Percentiles rank a stretch among this genome's conserved stretches.
Evolutionary conservation across 37 sponge, comb jelly and placozoan genomes (phyloP).

Genomic region (Beroe forskalii): DNA sequence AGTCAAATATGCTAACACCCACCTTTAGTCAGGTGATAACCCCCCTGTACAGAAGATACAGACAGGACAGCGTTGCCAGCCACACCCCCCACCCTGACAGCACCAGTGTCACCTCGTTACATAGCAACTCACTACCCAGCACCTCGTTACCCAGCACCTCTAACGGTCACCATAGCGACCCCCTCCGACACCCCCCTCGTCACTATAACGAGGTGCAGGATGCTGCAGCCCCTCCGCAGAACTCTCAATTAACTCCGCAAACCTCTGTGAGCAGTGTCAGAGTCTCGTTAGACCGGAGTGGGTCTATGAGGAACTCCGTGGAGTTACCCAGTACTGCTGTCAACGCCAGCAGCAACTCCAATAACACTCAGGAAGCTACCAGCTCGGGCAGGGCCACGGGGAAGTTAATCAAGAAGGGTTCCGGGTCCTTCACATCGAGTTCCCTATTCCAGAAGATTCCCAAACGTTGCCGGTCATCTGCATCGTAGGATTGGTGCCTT

Average conservation of each 20-base stretch:
- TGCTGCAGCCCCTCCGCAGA: no score
- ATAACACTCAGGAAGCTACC: neutral
- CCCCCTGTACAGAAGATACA: neutral
- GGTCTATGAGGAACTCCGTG: neutral
- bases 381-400: neutral
- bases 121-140: neutral
- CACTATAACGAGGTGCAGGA: no score
- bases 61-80: neutral
- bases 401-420: neutral
- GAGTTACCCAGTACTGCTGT: neutral
- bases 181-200: no score
- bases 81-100: neutral
- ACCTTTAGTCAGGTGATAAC: neutral
- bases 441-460: constrained; percentile 24
- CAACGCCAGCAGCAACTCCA: neutral
- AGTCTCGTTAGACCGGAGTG: neutral
- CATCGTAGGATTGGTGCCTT: neutral
- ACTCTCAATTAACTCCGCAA: no score
- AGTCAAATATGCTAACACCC: no score
- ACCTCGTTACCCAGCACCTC: neutral
- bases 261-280: neutral
- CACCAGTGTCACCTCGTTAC: neutral
- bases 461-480: constrained; percentile 8
- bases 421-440: neutral
- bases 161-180: neutral